Base-by-base conservation (phyloP, 37 sponge, comb jelly and placozoan genomes). In the Ephydatia muelleri region DNA sequence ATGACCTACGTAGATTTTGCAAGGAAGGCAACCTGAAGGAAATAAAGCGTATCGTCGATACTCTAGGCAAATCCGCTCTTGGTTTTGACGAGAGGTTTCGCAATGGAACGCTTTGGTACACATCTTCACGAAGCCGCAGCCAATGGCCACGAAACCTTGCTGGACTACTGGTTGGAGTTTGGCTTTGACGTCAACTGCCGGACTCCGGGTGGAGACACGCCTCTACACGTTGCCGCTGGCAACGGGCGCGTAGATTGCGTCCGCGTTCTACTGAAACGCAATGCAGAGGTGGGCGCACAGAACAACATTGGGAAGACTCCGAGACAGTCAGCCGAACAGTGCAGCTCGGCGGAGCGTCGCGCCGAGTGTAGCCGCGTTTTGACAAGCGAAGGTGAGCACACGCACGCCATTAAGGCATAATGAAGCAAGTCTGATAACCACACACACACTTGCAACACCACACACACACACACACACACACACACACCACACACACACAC, bases 241-340 rank as follows among this genome's bases (percentile, higher is more conserved):
- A 75, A 85, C n/a, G 92, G 92, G 8, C 95, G 89, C 73, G 27
- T 70, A 11, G 74, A 87, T 31, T 95, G 95, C 68, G 90, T 92
- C n/a, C 68, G 72, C 26, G 78, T 68, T 2, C 83, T 95, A 66
- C 73, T 95, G 3, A 39, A 73, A 6, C 67, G 72, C 75, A 78
- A 73, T 39, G 95, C 95, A 6, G 85, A 95, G 33, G 83, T 92
- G 26, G 49, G 66, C 28, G 69, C 72, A 31, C 34, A 66, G 37
- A 90, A 95, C 43, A 88, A 92, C 32, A 89, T 88, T 43, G 83
- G 85, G 38, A 92, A 89, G 68, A 95, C 95, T 1, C 88, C 95
- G 0, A 90, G 84, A n/a, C 86, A 92, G 83, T 84, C 91, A 64
- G 87, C 91, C 9, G 87, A 87, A 39, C 84, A 43, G 43, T 43